Conservation (phyloP, 1,140 invertebrate species). For the Lysiphlebus fabarum region DNA sequence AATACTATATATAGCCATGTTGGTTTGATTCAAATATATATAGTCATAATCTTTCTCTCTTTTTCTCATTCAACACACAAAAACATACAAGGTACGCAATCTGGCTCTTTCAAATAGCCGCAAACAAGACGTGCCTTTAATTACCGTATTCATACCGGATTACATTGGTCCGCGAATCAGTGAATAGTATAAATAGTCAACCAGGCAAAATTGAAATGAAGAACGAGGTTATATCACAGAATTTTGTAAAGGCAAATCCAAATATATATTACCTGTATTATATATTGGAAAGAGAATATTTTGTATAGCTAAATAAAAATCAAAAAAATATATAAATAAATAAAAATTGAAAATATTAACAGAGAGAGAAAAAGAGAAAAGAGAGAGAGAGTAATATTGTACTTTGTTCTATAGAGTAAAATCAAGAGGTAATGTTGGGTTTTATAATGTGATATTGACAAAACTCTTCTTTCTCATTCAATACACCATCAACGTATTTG, state of each 20-base stretch:
- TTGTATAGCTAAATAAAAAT: constrained; percentile 23
- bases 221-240: constrained; percentile 4
- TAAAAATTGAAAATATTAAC: constrained; percentile 40
- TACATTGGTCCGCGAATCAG: constrained; percentile 19
- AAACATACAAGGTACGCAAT: no score
- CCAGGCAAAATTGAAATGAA: no score
- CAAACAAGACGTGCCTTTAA: constrained; percentile 27
- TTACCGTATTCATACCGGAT: constrained; percentile 29
- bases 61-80: no score
- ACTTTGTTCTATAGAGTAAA: no score
- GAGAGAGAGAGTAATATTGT: no score
- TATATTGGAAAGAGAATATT: not conserved
- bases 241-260: constrained; percentile 2
- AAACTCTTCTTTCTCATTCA: no score
- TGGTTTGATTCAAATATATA: no score
- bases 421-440: no score
- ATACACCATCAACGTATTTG: constrained; percentile 9
- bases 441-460: no score
- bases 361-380: not conserved
- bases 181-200: constrained; percentile 20
- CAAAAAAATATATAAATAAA: constrained; percentile 33
- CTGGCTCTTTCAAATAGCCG: constrained; percentile 21
- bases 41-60: no score
- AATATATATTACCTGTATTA: no score
- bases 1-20: no score